These are phyloP conservation scores for Eupeodes luniger DNA, from an alignment of 2,888 invertebrate species.

Conservation along the genomic window DNA sequence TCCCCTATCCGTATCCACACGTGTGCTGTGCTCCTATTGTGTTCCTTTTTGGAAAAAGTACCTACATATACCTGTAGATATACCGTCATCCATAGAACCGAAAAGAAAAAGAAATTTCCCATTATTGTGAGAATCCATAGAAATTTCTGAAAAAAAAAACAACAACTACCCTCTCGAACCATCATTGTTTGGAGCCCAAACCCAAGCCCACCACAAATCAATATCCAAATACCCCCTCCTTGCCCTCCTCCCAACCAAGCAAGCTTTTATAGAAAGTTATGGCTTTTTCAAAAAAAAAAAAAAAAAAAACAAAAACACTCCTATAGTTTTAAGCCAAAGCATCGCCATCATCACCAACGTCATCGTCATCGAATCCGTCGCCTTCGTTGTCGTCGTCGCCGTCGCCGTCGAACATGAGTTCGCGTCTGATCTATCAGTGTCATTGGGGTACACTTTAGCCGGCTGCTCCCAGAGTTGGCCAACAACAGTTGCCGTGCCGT, in stretches of 20 bases:
- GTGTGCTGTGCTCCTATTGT: conserved; percentile 23
- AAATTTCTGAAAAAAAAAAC: conserved; percentile 21
- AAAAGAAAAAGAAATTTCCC: conserved; percentile 5
- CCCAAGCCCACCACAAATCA: conserved; percentile 31
- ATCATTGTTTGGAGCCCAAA: not conserved
- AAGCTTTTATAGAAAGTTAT: conserved; percentile 23
- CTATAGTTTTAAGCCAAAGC: conserved; percentile 33
- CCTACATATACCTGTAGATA: no score
- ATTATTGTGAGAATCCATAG: conserved; percentile 25
- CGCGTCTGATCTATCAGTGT: conserved; percentile 60
- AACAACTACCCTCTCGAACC: conserved; percentile 3
- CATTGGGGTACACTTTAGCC: conserved; percentile 61
- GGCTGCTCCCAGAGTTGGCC: conserved; percentile 31
- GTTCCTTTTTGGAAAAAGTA: not conserved
- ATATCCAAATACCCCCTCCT: conserved; percentile 1
- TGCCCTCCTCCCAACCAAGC: no score
- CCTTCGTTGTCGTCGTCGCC: not conserved
- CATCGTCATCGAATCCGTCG: not conserved
- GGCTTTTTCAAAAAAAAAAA: not conserved
- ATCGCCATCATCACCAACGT: not conserved
- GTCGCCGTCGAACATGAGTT: conserved; percentile 27
- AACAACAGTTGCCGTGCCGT: conserved; percentile 8
- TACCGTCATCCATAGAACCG: not conserved
- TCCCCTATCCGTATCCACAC: not conserved
- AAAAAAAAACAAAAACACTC: not conserved